Evolutionary conservation across 2,888 invertebrate genomes (phyloP), one percentile per base, ranked within the genome.

Genomic region (Micropterix aruncella): DNA sequence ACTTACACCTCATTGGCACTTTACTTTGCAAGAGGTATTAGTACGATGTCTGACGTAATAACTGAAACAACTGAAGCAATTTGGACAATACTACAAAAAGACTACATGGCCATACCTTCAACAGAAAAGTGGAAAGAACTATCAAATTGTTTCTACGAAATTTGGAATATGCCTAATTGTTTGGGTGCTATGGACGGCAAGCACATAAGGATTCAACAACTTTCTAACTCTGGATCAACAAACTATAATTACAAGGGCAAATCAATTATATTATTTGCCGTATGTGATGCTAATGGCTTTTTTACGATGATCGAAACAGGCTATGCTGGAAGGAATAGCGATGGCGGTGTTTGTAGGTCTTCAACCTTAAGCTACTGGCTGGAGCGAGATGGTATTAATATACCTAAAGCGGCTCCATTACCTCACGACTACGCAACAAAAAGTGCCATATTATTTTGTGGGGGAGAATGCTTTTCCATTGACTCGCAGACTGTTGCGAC

Each of bases 301-400:
- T 27, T 27, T 27, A 27, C 36, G 12, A 27, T n/a, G 36, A 27
- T 27, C 43, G 54, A 56, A 52, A 46, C 52, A 37, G 55, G 57
- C 42, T 54, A 47, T 48, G 51, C 55, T 47, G 57, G 55, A 19
- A 45, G 54, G 49, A 56, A 56, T 45, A 58, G 53, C 52, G n/a
- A n/a, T n/a, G n/a, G n/a, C n/a, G n/a, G n/a, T n/a, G n/a, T n/a
- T n/a, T n/a, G n/a, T n/a, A n/a, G n/a, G n/a, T n/a, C n/a, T n/a
- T n/a, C n/a, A n/a, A n/a, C n/a, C n/a, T n/a, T n/a, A n/a, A n/a
- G n/a, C n/a, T n/a, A n/a, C n/a, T n/a, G n/a, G n/a, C n/a, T n/a
- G n/a, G n/a, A n/a, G n/a, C n/a, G n/a, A n/a, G n/a, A n/a, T n/a
- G n/a, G n/a, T n/a, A n/a, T n/a, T n/a, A n/a, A n/a, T n/a, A n/a